A percentile compares a stretch with the other conserved stretches of the same genome.
These are phyloP conservation scores for Zaprionus kolodkinae DNA, from an alignment of 1,140 invertebrate genomes.

Conservation along the genomic window DNA sequence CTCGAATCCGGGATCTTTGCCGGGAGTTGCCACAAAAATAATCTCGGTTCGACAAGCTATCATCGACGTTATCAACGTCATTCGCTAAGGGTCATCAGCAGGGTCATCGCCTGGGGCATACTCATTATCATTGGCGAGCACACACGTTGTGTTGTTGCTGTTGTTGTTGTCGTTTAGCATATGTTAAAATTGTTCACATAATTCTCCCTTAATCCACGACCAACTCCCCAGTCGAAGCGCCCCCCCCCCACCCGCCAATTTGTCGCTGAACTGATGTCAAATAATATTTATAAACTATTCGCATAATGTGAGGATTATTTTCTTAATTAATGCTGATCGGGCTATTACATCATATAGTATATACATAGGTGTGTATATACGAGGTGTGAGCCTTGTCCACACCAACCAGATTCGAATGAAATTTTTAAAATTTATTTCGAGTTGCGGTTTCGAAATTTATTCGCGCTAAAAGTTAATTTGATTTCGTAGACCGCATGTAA, in stretches of 20 bases:
- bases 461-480: slow-evolving; percentile 69
- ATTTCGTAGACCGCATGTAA: slow-evolving; percentile 65
- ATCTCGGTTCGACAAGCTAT: slow-evolving; percentile 40
- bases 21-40: no score
- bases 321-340: slow-evolving; percentile 69
- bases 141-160: slow-evolving; percentile 11
- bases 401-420: slow-evolving; percentile 33
- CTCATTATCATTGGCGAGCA: slow-evolving; percentile 23
- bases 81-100: neutral
- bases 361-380: no score
- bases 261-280: slow-evolving; percentile 35
- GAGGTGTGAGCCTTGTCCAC: no score
- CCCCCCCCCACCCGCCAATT: neutral
- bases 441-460: slow-evolving; percentile 50
- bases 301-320: slow-evolving; percentile 68
- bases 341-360: slow-evolving; percentile 37
- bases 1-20: no score
- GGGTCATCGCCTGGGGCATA: slow-evolving; percentile 4
- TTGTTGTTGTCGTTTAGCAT: slow-evolving; percentile 31
- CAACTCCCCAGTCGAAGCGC: neutral
- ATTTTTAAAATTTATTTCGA: slow-evolving; percentile 41
- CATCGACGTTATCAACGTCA: slow-evolving; percentile 36
- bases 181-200: slow-evolving; percentile 54
- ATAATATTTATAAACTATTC: slow-evolving; percentile 69
- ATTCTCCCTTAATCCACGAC: slow-evolving; percentile 47